Base-by-base conservation (phyloP, 2,888 invertebrate genomes). In the Teinopalpus imperialis region DNA sequence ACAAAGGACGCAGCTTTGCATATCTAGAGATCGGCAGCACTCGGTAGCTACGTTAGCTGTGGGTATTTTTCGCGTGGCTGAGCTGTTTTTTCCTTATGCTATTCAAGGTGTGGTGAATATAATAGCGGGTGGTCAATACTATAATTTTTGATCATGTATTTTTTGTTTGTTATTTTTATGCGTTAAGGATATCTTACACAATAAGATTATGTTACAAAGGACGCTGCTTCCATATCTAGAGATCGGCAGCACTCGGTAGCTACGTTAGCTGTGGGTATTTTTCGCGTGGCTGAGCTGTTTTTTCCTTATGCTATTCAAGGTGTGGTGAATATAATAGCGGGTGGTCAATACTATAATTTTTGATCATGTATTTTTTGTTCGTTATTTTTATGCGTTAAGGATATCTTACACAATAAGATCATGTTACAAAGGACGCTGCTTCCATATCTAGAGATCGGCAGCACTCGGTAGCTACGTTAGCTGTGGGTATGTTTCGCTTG, bases 131-230 rank as follows among this genome's bases (percentile, higher is more conserved):
- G 7, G 20, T 21, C 20, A 10, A n/a, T n/a, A n/a, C n/a, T n/a
- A n/a, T n/a, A n/a, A n/a, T n/a, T n/a, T n/a, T n/a, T n/a, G n/a
- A n/a, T n/a, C n/a, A n/a, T n/a, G n/a, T n/a, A n/a, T n/a, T n/a
- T n/a, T n/a, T n/a, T n/a, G n/a, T n/a, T n/a, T n/a, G n/a, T n/a
- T n/a, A n/a, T n/a, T n/a, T n/a, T n/a, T n/a, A n/a, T n/a, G 69
- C 67, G 61, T 56, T 59, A 60, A 60, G 69, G 74, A 74, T 79
- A 72, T 63, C 56, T 69, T 71, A 74, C 80, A 85, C 87, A 87
- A 89, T 87, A 80, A 80, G 82, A 88, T 88, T 82, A 77, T 79
- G 80, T 82, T 80, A 77, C 87, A 85, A 83, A 82, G 79, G 71
- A 71, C 68, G 61, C 56, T 61, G 76, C 70, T 83, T 82, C 81